Conservation (phyloP, 2,888 invertebrate species). For the Sicus ferrugineus region DNA sequence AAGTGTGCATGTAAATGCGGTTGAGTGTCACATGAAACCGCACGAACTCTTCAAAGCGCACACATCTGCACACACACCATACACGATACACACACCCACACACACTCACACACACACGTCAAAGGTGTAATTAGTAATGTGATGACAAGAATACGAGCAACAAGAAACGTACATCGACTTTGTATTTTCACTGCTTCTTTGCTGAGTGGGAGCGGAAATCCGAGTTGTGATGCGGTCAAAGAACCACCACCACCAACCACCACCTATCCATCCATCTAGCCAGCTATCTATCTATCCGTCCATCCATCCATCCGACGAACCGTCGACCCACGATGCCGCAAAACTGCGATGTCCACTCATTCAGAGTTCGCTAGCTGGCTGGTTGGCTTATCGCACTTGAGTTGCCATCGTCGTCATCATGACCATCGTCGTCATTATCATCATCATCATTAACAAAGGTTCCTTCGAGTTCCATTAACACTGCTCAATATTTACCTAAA, state of each 20-base stretch:
- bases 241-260: conserved; percentile 4
- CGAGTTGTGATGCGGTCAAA: conserved; percentile 20
- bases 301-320: neutral
- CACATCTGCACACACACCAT: conserved; percentile 3
- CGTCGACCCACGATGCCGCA: neutral
- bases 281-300: neutral
- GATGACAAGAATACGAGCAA: neutral
- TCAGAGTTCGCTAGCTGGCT: neutral
- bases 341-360: neutral
- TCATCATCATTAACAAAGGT: conserved; percentile 17
- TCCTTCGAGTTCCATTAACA: conserved; percentile 19
- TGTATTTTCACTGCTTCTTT: neutral
- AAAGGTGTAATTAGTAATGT: conserved; percentile 22
- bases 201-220: too few species aligned
- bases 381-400: conserved; percentile 12
- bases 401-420: conserved; percentile 12
- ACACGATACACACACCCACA: neutral
- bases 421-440: neutral
- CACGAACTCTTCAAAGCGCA: neutral
- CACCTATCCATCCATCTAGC: neutral
- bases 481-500: conserved; percentile 23
- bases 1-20: conserved; percentile 3
- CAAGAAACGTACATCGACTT: neutral
- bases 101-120: neutral
- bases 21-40: conserved; percentile 1